phyloP scores from a whole-genome alignment of 1,140 invertebrate genomes.

The Drosophila pseudoobscura region DNA sequence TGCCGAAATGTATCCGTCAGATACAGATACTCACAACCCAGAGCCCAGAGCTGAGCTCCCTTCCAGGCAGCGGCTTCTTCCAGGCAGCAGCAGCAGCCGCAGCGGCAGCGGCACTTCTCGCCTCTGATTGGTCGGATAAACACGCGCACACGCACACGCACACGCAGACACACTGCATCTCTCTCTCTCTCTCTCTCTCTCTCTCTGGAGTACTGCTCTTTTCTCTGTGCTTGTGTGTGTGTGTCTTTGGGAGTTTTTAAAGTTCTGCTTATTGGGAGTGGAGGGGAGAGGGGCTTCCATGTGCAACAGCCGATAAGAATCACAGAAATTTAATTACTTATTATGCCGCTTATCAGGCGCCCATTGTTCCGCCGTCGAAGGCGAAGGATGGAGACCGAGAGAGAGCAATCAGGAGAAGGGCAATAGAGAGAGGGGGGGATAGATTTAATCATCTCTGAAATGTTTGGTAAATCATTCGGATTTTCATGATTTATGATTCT shows the following conservation, averaged over 20 bases:
- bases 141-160: conserved; percentile 28
- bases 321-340: conserved; percentile 68
- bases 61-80: conserved; percentile 52
- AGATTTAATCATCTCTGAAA: conserved; percentile 35
- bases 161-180: conserved; percentile 17
- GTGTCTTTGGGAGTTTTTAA: conserved; percentile 30
- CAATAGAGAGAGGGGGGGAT: no score
- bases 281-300: not conserved
- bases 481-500: no score
- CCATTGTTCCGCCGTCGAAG: conserved; percentile 33
- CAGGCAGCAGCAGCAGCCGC: conserved; percentile 30
- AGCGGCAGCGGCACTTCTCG: not conserved
- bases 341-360: conserved; percentile 62
- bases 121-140: conserved; percentile 74
- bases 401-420: conserved; percentile 1
- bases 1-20: conserved; percentile 54
- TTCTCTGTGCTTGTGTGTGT: conserved; percentile 1
- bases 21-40: conserved; percentile 25
- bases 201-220: not conserved
- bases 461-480: not conserved
- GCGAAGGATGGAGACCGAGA: conserved; percentile 23
- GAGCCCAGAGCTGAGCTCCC: conserved; percentile 1
- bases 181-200: not conserved
- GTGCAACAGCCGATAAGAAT: conserved; percentile 53
- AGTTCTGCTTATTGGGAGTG: conserved; percentile 14